Evolutionary conservation across 1,140 invertebrate genomes (phyloP).

Genomic region (Scaptomyza graminum): DNA sequence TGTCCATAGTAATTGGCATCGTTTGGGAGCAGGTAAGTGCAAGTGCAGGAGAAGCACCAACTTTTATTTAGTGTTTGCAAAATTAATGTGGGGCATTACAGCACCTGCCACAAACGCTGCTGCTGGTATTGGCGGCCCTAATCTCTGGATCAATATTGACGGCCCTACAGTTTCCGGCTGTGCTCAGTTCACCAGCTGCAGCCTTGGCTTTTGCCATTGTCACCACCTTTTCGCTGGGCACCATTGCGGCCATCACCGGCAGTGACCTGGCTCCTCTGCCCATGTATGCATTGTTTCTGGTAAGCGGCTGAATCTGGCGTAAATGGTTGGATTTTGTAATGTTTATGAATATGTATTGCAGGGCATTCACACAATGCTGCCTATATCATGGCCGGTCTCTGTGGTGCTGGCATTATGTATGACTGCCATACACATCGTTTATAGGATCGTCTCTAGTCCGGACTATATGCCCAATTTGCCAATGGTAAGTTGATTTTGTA

Average conservation of each 20-base stretch:
- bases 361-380: slow-evolving; percentile 90
- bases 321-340: neutral
- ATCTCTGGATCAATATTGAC: slow-evolving; percentile 79
- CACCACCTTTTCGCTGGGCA: slow-evolving; percentile 79
- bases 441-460: slow-evolving; percentile 62
- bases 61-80: slow-evolving; percentile 2
- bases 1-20: slow-evolving; percentile 79
- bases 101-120: slow-evolving; percentile 60
- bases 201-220: slow-evolving; percentile 82
- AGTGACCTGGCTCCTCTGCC: slow-evolving; percentile 85
- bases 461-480: slow-evolving; percentile 67
- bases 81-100: slow-evolving; percentile 35
- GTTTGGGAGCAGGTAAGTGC: slow-evolving; percentile 74
- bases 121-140: slow-evolving; percentile 67
- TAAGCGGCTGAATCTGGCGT: slow-evolving; percentile 67
- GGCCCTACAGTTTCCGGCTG: slow-evolving; percentile 81
- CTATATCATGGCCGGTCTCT: slow-evolving; percentile 87
- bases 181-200: slow-evolving; percentile 78
- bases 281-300: slow-evolving; percentile 87
- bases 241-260: slow-evolving; percentile 79
- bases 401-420: slow-evolving; percentile 86
- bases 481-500: slow-evolving; percentile 72
- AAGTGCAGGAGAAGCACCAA: neutral
- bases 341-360: slow-evolving; percentile 54
- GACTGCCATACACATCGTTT: slow-evolving; percentile 86